Conservation (phyloP, 2,113 vertebrate species). For the Propithecus coquereli region DNA sequence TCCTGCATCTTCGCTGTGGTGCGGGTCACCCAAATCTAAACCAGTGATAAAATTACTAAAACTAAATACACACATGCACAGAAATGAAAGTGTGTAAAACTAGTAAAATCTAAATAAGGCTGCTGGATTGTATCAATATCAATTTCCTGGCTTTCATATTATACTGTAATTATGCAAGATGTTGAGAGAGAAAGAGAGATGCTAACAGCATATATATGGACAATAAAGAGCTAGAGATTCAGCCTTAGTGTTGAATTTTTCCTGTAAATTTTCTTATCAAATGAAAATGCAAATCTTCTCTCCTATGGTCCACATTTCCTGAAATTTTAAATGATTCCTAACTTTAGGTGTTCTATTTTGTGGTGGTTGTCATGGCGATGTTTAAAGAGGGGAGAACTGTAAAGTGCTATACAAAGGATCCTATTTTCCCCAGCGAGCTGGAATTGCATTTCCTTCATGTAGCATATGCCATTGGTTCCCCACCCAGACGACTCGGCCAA, state of each 20-base stretch:
- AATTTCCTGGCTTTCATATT: background rate
- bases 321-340: slow-evolving; percentile 64
- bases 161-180: background rate
- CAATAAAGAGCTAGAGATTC: slow-evolving; percentile 49
- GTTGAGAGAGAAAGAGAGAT: background rate
- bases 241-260: slow-evolving; percentile 61
- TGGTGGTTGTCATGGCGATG: slow-evolving; percentile 69
- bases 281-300: slow-evolving; percentile 52
- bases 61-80: background rate
- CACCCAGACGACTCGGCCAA: background rate
- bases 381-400: slow-evolving; percentile 53
- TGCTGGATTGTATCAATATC: background rate
- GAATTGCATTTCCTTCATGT: background rate
- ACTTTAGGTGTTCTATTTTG: slow-evolving; percentile 63
- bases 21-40: background rate
- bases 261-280: background rate
- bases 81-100: background rate
- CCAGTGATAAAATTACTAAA: background rate
- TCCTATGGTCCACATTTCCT: slow-evolving; percentile 34
- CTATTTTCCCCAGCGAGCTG: slow-evolving; percentile 3
- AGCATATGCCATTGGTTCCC: background rate
- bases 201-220: background rate
- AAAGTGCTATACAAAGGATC: slow-evolving; percentile 20
- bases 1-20: background rate
- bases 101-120: background rate